Conservation (phyloP, 2,888 invertebrate species). For the Thyatira batis region DNA sequence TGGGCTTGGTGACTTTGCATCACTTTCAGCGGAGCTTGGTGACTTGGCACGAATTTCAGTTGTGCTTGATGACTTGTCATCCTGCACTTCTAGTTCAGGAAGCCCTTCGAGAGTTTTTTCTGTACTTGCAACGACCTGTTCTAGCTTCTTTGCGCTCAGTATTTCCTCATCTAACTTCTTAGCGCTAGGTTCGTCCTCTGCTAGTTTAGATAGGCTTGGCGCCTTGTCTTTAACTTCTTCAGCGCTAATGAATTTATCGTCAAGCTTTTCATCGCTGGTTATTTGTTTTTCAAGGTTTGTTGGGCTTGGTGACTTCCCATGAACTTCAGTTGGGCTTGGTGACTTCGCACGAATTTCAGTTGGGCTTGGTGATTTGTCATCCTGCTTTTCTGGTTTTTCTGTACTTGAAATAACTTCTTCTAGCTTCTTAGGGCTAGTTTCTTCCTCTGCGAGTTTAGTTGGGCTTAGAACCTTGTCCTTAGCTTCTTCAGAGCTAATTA, state of each 20-base stretch:
- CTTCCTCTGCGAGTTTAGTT: conserved; percentile 3
- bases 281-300: not conserved
- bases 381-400: conserved; percentile 7
- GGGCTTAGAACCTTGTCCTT: not conserved
- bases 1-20: conserved; percentile 9
- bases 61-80: conserved; percentile 3
- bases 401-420: not conserved
- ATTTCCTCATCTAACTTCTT: not conserved
- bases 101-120: too few relatives aligned
- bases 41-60: not conserved
- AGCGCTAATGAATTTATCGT: conserved; percentile 9
- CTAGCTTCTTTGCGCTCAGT: conserved; percentile 1
- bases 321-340: conserved; percentile 5
- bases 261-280: not conserved
- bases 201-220: conserved; percentile 11
- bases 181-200: conserved; percentile 2
- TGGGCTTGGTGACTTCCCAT: conserved; percentile 9
- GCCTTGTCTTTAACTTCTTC: conserved; percentile 4
- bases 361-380: conserved; percentile 6
- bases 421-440: not conserved
- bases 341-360: conserved; percentile 10
- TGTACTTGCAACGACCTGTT: too few relatives aligned
- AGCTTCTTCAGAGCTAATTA: not conserved
- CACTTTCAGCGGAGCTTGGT: conserved; percentile 1
- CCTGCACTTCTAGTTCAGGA: not conserved